phyloP scores from a whole-genome alignment of 2,113 vertebrate genomes.

The Lophochroa leadbeateri region DNA sequence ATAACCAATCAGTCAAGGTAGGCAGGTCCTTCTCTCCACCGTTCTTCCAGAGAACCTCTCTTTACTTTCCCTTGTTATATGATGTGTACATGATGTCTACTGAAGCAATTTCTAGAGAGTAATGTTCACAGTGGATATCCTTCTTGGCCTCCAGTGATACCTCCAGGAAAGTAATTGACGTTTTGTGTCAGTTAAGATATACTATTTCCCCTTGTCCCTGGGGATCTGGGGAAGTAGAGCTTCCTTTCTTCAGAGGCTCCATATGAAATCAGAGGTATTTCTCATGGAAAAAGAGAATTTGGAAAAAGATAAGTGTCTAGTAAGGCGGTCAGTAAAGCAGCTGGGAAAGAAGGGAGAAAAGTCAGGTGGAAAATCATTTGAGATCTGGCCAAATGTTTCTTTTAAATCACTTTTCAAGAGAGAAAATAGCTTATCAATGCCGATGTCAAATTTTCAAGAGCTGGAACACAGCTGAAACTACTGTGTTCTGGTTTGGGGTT shows the following conservation, averaged over 20 bases:
- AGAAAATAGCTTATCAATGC: background rate
- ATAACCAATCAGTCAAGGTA: background rate
- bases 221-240: background rate
- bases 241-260: background rate
- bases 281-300: background rate
- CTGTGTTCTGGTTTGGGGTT: background rate
- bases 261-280: background rate
- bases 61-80: background rate
- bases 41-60: background rate
- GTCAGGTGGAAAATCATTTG: background rate
- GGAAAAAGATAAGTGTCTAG: background rate
- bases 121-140: background rate
- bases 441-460: background rate
- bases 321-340: background rate
- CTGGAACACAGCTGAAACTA: background rate
- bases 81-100: background rate
- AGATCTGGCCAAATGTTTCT: background rate
- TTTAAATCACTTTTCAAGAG: background rate
- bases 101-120: background rate
- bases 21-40: background rate
- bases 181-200: background rate
- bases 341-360: background rate
- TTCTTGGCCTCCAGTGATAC: background rate
- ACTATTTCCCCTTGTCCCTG: background rate
- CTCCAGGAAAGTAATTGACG: background rate